Base-by-base conservation (phyloP, 2,888 invertebrate species). In the Xestia xanthographa region DNA sequence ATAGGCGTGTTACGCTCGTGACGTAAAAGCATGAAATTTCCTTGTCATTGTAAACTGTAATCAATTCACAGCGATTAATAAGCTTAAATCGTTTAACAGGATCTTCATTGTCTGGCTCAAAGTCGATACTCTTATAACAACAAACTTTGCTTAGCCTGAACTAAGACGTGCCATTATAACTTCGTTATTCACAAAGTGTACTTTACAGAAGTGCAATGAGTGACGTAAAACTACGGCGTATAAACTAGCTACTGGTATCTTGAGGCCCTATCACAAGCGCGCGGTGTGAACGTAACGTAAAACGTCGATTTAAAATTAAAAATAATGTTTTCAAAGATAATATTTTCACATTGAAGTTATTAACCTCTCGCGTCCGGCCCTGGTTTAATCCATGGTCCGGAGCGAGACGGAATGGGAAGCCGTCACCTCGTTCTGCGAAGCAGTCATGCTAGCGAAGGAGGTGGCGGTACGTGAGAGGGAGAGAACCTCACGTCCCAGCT, bases 151-250 rank as follows among this genome's bases (percentile, higher is more conserved):
- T 65, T 71, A 82, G 60, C 68, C 20, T 67, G 72, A 83, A 72
- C 85, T 82, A 63, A 75, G 71, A 70, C 75, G 72, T 72, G 53
- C 38, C 34, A 75, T 75, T 86, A 78, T 78, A 83, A 83, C 73
- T 86, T 83, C 8, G 66, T 66, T 74, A 65, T 58, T 74, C 53
- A 62, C 83, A 77, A 86, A 69, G 73, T 86, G 53, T 74, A 77
- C 77, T 82, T 74, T 69, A 38, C 56, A 69, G 60, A 74, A 83
- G 60, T 79, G 83, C 86, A 86, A 83, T 77, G 56, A 73, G 65
- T 41, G 67, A 48, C 26, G 62, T 53, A 68, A 82, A 82, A 63
- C 62, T 38, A 11, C 29, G 20, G 38, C 20, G 17, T 53, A 48
- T 45, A 48, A 73, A 38, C 22, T 73, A 17, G 43, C 34, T 66